Percentiles rank a stretch among this genome's conserved stretches.
Conservation (phyloP, 2,888 invertebrate species). For the Amorpha juglandis region DNA sequence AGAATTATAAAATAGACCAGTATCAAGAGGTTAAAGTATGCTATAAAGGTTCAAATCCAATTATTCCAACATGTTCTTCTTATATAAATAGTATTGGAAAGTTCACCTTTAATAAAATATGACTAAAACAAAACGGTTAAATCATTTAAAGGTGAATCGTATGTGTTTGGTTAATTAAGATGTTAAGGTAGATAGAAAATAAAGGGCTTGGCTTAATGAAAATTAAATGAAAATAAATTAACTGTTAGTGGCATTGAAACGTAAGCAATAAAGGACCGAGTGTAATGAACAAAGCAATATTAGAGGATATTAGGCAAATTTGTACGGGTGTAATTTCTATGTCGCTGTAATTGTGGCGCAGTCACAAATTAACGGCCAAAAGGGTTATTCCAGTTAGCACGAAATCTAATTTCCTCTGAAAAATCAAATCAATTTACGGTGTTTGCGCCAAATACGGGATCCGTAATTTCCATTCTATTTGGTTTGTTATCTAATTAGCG, state of each 20-base stretch:
- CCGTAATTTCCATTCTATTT: constrained; percentile 25
- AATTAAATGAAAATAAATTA: constrained; percentile 57
- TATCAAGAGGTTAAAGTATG: too few relatives aligned
- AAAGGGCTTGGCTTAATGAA: constrained; percentile 33
- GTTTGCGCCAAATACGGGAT: constrained; percentile 18
- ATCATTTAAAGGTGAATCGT: not conserved
- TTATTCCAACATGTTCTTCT: not conserved
- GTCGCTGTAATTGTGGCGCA: constrained; percentile 55
- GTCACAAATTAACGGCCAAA: constrained; percentile 46
- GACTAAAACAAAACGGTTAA: not conserved
- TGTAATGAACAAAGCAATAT: constrained; percentile 62
- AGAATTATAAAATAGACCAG: too few relatives aligned
- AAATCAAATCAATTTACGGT: constrained; percentile 44
- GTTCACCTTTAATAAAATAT: not conserved
- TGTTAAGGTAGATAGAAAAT: constrained; percentile 12
- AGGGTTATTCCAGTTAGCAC: constrained; percentile 42
- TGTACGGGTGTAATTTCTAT: constrained; percentile 62
- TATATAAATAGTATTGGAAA: not conserved
- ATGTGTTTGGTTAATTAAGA: constrained; percentile 17
- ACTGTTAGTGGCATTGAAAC: constrained; percentile 57
- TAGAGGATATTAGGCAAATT: constrained; percentile 64
- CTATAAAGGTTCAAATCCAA: not conserved
- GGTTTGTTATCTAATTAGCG: constrained; percentile 23
- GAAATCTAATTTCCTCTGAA: constrained; percentile 39
- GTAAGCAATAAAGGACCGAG: constrained; percentile 54